Conservation (phyloP, 2,797 vertebrate species). For the Heliangelus exortis region DNA sequence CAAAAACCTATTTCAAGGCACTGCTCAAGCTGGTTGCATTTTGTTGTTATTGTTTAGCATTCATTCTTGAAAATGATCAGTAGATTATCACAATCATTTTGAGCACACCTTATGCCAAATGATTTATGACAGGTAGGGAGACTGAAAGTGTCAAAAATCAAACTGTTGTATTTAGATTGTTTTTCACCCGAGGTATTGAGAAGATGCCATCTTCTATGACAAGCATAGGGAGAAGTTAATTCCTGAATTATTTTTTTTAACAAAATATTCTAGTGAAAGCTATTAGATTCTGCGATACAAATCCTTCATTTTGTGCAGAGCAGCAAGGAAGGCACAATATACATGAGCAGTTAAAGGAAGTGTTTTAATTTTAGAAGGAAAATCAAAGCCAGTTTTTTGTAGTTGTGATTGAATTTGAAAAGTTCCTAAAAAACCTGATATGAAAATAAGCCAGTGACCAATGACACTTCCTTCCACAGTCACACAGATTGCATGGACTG, state of each 20-base stretch:
- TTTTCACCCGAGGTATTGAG: neutral
- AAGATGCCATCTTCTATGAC: neutral
- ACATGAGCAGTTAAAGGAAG: neutral
- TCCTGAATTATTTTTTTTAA: neutral
- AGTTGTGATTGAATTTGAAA: neutral
- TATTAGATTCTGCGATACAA: neutral
- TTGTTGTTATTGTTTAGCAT: neutral
- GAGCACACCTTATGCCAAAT: neutral
- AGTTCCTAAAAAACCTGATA: neutral
- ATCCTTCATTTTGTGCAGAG: neutral
- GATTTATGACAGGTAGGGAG: neutral
- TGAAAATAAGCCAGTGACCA: neutral
- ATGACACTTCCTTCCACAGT: neutral
- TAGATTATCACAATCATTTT: neutral
- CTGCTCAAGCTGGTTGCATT: neutral
- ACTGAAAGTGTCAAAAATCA: neutral
- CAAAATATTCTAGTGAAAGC: neutral
- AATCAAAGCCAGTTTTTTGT: neutral
- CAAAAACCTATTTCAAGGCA: neutral
- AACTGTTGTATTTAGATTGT: neutral
- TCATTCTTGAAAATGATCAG: neutral
- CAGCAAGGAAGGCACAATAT: neutral
- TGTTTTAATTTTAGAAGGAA: neutral
- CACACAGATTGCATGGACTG: accelerated
- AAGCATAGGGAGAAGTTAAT: neutral